phyloP scores from a whole-genome alignment of 2,888 invertebrate species.

The Sminthurides aquaticus region DNA sequence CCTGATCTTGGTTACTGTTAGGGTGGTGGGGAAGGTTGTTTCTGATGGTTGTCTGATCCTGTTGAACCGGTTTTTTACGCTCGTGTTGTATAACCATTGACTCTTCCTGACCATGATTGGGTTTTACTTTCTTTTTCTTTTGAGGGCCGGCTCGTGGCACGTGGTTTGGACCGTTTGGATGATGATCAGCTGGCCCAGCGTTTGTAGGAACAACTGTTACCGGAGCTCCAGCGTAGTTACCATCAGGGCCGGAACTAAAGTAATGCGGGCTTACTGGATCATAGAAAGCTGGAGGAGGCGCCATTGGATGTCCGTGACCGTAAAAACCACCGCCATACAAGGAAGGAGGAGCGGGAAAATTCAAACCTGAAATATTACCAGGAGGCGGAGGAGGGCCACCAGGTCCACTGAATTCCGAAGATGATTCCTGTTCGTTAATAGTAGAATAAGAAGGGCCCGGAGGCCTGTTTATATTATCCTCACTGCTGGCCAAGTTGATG shows the following conservation, averaged over 20 bases:
- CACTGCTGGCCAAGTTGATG: not conserved
- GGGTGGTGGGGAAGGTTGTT: not conserved
- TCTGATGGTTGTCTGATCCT: slow-evolving; percentile 14
- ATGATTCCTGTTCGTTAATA: not conserved
- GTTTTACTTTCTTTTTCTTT: slow-evolving; percentile 14
- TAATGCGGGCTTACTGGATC: slow-evolving; percentile 7
- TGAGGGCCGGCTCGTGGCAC: slow-evolving; percentile 6
- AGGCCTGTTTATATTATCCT: not conserved
- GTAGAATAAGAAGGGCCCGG: slow-evolving; percentile 15
- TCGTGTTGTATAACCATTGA: not conserved
- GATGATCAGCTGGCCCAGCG: not conserved
- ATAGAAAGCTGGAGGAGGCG: slow-evolving; percentile 18
- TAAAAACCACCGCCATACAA: slow-evolving; percentile 6
- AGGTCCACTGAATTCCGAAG: not conserved
- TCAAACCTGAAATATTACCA: not conserved
- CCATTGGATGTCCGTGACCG: slow-evolving; percentile 2
- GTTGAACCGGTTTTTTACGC: slow-evolving; percentile 5
- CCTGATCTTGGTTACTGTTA: not conserved
- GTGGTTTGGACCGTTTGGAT: not conserved
- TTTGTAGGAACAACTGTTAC: not conserved
- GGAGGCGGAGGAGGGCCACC: not conserved
- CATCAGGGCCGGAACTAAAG: not conserved
- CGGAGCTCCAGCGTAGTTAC: slow-evolving; percentile 5
- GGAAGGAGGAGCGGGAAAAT: slow-evolving; percentile 12
- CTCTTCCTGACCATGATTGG: not conserved